Evolutionary conservation across 2,113 vertebrate genomes (phyloP).

Genomic region (Oxyruncus cristatus): DNA sequence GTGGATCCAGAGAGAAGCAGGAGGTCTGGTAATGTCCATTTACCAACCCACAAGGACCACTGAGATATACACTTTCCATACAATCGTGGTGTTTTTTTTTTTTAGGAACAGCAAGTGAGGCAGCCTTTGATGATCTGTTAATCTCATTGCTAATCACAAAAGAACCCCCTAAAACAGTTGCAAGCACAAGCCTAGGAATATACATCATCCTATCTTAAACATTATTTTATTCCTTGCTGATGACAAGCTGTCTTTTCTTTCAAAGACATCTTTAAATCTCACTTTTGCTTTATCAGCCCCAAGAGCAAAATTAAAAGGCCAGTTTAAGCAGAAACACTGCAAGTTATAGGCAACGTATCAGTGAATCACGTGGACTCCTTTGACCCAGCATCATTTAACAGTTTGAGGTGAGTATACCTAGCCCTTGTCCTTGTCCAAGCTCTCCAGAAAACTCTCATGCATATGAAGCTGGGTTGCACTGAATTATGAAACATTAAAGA

Average conservation of each 20-base stretch:
- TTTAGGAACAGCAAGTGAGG: not conserved
- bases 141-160: not conserved
- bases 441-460: not conserved
- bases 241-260: not conserved
- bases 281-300: not conserved
- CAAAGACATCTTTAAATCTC: constrained; percentile 14
- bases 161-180: not conserved
- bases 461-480: not conserved
- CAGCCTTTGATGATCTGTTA: not conserved
- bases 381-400: not conserved
- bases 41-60: not conserved
- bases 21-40: not conserved
- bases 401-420: not conserved
- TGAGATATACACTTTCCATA: not conserved
- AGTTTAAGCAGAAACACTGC: not conserved
- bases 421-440: not conserved
- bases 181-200: not conserved
- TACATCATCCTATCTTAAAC: not conserved
- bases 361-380: not conserved
- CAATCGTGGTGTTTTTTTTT: not conserved
- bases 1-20: not conserved
- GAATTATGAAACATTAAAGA: not conserved
- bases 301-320: constrained; percentile 19
- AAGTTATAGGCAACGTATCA: not conserved
- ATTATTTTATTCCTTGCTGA: not conserved